Evolutionary conservation across 1,140 invertebrate genomes (phyloP), one percentile per base, ranked within the genome.

Genomic region (Nasonia vitripennis): DNA sequence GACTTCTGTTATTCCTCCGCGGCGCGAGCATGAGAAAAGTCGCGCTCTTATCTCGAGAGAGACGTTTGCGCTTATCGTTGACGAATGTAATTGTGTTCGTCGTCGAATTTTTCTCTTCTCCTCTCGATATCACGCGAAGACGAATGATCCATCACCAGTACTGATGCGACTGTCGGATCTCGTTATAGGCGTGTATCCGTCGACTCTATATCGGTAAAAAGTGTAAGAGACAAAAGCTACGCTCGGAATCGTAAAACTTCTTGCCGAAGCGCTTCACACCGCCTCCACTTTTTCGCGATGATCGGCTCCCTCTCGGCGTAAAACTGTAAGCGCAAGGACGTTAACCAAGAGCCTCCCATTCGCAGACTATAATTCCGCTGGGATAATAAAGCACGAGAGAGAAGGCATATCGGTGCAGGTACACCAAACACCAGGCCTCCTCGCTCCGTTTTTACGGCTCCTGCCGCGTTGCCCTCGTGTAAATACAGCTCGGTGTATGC

Each of bases 1-100:
- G 41, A n/a, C 70, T 82, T 82, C 62, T 82, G 70, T 75, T 75
- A 31, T 2, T 23, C 45, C 23, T 31, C 31, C 74, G n/a, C 4
- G 0, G 2, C 0, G 5, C 1, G 9, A 0, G n/a, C 41, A n/a
- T 74, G 81, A 82, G 81, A 82, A 82, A 75, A 51, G 1, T n/a
- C 17, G 1, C 9, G 41, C 1, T 62, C 55, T 62, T 62, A 62
- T 62, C 17, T 20, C 55, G 17, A 20, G 14, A 4, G 34, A 37
- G 34, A 14, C 41, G 48, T 12, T 51, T 51, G 9, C 12, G 14
- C 14, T 51, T 51, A 51, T 51, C 48, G 48, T 27, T 14, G 48
- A 51, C 48, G 48, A 14, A 17, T 45, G 41, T 45, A 45, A 45
- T 45, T 45, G 41, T 45, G 41, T 45, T 45, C 7, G 41, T 45